phyloP scores from a whole-genome alignment of 2,797 vertebrate genomes.

The Cryptoprocta ferox region DNA sequence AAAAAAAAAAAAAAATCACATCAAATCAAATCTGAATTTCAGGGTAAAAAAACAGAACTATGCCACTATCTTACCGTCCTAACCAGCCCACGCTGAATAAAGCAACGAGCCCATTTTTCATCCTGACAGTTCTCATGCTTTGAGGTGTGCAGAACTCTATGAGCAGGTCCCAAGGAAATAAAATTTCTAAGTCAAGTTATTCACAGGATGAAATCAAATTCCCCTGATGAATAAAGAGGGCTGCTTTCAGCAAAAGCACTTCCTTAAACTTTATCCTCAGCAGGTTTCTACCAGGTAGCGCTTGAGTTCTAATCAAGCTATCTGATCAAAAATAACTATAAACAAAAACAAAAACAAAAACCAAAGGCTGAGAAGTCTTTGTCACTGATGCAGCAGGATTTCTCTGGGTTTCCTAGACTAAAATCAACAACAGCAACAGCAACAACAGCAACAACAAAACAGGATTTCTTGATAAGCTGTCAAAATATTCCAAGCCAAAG shows the following conservation, averaged over 20 bases:
- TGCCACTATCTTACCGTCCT: neutral
- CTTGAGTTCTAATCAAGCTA: neutral
- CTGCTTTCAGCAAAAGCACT: conserved; percentile 56
- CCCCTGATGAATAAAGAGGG: conserved; percentile 42
- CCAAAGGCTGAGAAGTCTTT: neutral
- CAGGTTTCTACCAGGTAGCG: neutral
- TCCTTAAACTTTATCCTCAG: conserved; percentile 62
- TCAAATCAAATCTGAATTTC: neutral
- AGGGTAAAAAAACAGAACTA: neutral
- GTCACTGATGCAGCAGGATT: neutral
- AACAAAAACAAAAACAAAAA: conserved; percentile 68
- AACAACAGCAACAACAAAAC: conserved; percentile 11
- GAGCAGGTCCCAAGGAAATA: neutral
- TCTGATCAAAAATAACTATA: conserved; percentile 28
- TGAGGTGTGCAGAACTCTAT: conserved; percentile 5
- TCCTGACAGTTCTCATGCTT: conserved; percentile 29
- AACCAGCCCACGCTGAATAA: neutral
- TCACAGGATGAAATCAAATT: conserved; percentile 49
- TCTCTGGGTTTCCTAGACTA: neutral
- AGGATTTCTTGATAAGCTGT: conserved; percentile 39
- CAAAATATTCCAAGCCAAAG: neutral
- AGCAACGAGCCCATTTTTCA: neutral
- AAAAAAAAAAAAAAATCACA: too few species aligned
- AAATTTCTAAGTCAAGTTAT: neutral
- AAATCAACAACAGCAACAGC: conserved; percentile 16